phyloP scores from a whole-genome alignment of 2,888 invertebrate species.

The Camptogramma bilineatum region DNA sequence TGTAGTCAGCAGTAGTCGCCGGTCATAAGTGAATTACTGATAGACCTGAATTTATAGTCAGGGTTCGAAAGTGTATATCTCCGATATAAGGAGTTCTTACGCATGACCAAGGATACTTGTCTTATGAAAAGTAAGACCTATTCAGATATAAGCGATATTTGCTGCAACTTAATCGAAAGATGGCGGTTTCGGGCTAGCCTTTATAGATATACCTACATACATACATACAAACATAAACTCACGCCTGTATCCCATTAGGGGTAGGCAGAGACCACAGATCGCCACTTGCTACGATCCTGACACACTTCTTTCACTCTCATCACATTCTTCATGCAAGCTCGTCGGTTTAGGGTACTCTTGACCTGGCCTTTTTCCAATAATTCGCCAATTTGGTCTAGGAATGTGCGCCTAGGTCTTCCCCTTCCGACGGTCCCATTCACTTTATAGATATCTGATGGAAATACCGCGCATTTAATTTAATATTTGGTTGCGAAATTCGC shows the following conservation, averaged over 20 bases:
- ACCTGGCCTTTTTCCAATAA: too few relatives aligned
- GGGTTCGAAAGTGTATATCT: neutral
- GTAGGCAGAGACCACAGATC: too few relatives aligned
- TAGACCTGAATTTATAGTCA: neutral
- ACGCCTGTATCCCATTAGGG: too few relatives aligned
- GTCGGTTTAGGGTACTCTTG: too few relatives aligned
- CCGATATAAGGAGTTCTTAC: neutral
- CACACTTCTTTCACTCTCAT: too few relatives aligned
- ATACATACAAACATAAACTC: too few relatives aligned
- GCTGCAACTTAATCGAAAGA: neutral
- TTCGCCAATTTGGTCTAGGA: too few relatives aligned
- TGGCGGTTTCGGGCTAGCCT: neutral
- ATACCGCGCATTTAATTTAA: neutral
- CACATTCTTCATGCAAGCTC: too few relatives aligned
- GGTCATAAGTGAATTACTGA: neutral
- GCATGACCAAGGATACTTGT: neutral
- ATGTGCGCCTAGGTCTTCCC: too few relatives aligned
- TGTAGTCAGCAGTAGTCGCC: neutral
- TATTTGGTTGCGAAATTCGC: neutral
- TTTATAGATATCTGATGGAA: neutral
- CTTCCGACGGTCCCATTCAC: too few relatives aligned
- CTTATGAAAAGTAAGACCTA: neutral
- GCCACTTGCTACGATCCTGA: too few relatives aligned
- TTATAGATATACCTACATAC: too few relatives aligned
- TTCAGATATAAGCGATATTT: neutral